Base-by-base conservation (phyloP, 2,113 vertebrate species). In the Grallaria varia region DNA sequence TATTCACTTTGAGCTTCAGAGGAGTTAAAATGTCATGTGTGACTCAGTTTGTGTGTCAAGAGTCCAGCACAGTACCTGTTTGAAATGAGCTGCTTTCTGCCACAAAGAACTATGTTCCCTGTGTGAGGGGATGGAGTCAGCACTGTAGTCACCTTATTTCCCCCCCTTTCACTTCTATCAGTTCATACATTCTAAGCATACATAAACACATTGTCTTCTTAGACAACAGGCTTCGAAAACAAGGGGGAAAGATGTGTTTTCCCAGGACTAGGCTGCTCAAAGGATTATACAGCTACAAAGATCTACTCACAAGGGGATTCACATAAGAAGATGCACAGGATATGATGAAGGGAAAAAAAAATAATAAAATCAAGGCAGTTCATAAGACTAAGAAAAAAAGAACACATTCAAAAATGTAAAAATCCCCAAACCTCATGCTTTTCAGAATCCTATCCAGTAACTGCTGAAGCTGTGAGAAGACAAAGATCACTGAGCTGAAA, bases 401-500 rank as follows among this genome's bases (percentile, higher is more conserved):
- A 47, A 15, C 30, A 52, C 1, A 3, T 66, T 72, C 1, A 81
- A 78, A 93, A 82, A 89, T 30, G 6, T 35, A 67, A 89, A 95
- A 95, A 74, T 15, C 24, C 27, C 12, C 27, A 69, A 74, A 79
- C 13, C 14, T 66, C 66, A 58, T 31, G 58, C 28, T 93, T 96
- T 94, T 91, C 93, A 62, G 75, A 40, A 92, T 95, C 66, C 76
- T 92, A 93, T 76, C 68, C 69, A 28, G 39, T 82, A 75, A 85
- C 47, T 30, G 60, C 84, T 91, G 89, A 74, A 87, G 77, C 76
- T 73, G 68, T 78, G 55, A 95, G 56, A 95, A 97, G 84, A 96
- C 89, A 98, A 97, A 97, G 97, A 95, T 98, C 96, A 97, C 69
- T 90, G 95, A 93, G 80, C 82, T 96, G 95, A 94, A 92, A 97